A percentile compares a stretch with the other conserved stretches of the same genome.
Conservation (phyloP, 1,140 invertebrate genomes). For the Brachionus calyciflorus region DNA sequence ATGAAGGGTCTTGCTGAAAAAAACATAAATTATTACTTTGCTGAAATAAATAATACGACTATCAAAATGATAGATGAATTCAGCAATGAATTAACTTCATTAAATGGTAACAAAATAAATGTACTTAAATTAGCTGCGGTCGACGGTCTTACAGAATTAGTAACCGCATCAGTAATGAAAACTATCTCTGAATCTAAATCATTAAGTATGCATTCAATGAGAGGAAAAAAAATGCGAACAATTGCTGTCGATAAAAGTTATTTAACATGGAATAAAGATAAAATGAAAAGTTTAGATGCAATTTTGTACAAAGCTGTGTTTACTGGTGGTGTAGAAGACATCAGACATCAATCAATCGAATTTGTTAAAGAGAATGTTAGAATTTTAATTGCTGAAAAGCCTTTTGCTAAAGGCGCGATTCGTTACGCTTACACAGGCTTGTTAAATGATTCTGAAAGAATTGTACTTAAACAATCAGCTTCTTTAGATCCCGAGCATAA, state of each 20-base stretch:
- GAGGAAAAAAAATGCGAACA: neutral
- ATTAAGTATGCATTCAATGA: neutral
- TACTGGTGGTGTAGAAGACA: neutral
- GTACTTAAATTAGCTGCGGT: neutral
- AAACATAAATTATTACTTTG: neutral
- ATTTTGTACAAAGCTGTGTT: neutral
- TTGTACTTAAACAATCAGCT: slow-evolving; percentile 7
- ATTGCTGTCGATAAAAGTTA: neutral
- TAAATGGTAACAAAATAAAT: neutral
- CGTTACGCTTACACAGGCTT: slow-evolving; percentile 3
- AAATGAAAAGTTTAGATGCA: neutral
- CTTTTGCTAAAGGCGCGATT: slow-evolving; percentile 30
- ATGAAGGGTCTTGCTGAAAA: neutral
- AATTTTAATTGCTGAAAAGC: neutral
- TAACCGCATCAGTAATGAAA: neutral
- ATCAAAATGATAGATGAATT: slow-evolving; percentile 33
- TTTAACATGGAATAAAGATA: neutral
- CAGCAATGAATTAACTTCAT: neutral
- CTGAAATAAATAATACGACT: slow-evolving; percentile 1
- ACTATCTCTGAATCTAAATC: neutral
- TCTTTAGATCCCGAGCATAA: neutral
- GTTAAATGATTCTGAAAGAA: neutral
- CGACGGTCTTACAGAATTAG: neutral
- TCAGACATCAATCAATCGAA: neutral
- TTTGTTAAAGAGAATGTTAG: neutral